Evolutionary conservation across 35 echinoderm and acorn worm species (phyloP), one percentile per base, ranked within the genome.

Genomic region (Apostichopus parvimensis): DNA sequence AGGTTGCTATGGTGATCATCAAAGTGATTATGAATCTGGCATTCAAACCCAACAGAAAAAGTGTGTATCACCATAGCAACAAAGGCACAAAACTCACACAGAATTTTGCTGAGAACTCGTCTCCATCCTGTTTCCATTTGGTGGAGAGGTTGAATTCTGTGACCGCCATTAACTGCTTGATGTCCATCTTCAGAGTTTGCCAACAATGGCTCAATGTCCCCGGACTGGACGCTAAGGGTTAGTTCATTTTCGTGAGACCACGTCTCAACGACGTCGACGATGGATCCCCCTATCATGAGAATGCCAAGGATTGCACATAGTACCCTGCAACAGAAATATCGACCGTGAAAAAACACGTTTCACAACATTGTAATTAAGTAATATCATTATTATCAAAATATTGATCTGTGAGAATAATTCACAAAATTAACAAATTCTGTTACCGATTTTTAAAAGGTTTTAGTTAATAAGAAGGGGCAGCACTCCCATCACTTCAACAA

Each of bases 161-260:
- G 11, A 18, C 45, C 12, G 55, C 79, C 79, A 4, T 82, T 54
- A 24, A 28, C 28, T 45, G 34, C 34, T 45, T 45, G 34, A 45
- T 45, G 34, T 45, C 34, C 34, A 45, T 45, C 34, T 5, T 82
- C 79, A 15, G 12, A 45, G 55, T 54, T 82, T 34, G 45, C 6
- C 3, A 82, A 53, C 14, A 82, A 82, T 24, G 79, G 79, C 17
- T 45, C 55, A n/a, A 82, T 82, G 52, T 82, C 79, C 34, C 79
- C 79, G 54, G 79, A 82, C 25, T 82, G 79, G 18, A 82, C n/a
- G 54, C 79, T 82, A 9, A 82, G 79, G 1, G 17, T 56, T 2
- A 82, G 24, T 56, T 82, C 9, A 55, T 14, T 17, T 14, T 12
- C 18, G 54, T 45, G 10, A 13, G 12, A 15, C 55, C 79, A 55